Conservation (phyloP, 1,140 invertebrate species). For the Ips typographus region DNA sequence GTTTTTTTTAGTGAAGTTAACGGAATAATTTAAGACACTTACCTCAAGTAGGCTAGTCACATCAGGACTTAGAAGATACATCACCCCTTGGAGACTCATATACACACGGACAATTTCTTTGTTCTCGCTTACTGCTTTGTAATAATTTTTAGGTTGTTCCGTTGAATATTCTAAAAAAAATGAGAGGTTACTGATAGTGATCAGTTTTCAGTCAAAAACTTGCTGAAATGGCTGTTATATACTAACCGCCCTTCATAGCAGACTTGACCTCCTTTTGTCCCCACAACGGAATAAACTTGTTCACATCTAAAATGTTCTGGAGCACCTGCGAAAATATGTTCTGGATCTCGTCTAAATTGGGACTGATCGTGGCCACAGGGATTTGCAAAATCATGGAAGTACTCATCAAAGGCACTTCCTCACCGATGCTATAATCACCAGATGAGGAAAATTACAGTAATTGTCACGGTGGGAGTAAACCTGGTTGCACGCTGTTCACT, state of each 20-base stretch:
- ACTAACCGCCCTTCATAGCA: constrained; percentile 32
- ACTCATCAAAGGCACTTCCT: constrained; percentile 57
- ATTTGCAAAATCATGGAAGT: constrained; percentile 65
- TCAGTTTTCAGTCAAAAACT: background rate
- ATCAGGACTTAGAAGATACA: constrained; percentile 65
- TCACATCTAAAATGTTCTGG: constrained; percentile 62
- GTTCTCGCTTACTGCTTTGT: constrained; percentile 73
- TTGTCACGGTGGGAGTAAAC: constrained; percentile 41
- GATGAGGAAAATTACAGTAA: background rate
- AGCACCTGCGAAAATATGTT: constrained; percentile 66
- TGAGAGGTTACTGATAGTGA: too few relatives aligned
- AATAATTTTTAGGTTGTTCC: constrained; percentile 59
- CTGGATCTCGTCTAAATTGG: constrained; percentile 73
- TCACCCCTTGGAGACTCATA: constrained; percentile 70
- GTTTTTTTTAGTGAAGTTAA: background rate
- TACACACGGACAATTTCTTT: constrained; percentile 74
- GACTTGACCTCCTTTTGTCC: constrained; percentile 54
- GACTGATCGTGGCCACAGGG: constrained; percentile 61
- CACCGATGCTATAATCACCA: constrained; percentile 17
- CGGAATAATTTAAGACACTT: constrained; percentile 11
- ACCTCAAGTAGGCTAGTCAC: constrained; percentile 58
- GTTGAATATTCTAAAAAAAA: background rate
- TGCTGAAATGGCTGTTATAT: background rate
- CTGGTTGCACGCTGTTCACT: constrained; percentile 62
- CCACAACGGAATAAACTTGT: constrained; percentile 71